These are phyloP conservation scores for Nesidiocoris tenuis DNA, from an alignment of 2,888 invertebrate species.

Conservation along the genomic window DNA sequence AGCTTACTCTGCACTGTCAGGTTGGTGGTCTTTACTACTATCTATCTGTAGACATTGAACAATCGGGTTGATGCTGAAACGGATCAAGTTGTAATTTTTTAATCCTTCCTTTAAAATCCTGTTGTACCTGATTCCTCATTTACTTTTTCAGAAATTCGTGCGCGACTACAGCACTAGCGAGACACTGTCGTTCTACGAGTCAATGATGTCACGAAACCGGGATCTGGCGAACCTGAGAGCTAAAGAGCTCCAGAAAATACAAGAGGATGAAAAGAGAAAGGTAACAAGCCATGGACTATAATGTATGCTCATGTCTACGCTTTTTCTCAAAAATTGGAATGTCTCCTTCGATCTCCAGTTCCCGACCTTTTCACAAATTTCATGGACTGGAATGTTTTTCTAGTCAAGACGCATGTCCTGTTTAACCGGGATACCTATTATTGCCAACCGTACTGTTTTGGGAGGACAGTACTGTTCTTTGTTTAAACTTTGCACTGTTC, in stretches of 20 bases:
- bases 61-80: neutral
- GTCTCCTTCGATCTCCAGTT: too few species aligned
- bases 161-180: constrained; percentile 78
- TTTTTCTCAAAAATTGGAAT: too few species aligned
- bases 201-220: constrained; percentile 76
- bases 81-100: neutral
- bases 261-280: constrained; percentile 63
- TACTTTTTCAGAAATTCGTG: constrained; percentile 64
- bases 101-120: neutral
- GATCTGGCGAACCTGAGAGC: constrained; percentile 65
- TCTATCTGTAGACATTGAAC: neutral
- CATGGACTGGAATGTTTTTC: too few species aligned
- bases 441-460: too few species aligned
- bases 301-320: too few species aligned
- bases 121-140: neutral
- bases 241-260: constrained; percentile 64
- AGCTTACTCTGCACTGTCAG: constrained; percentile 75
- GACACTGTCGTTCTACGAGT: constrained; percentile 81
- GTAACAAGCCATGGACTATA: too few species aligned
- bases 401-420: too few species aligned
- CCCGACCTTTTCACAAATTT: too few species aligned
- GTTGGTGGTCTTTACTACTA: too few species aligned
- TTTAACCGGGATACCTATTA: too few species aligned
- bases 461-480: too few species aligned
- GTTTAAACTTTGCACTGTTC: too few species aligned